Evolutionary conservation across 2,888 invertebrate genomes (phyloP).

Genomic region (Himalopsyche kuldschensis): DNA sequence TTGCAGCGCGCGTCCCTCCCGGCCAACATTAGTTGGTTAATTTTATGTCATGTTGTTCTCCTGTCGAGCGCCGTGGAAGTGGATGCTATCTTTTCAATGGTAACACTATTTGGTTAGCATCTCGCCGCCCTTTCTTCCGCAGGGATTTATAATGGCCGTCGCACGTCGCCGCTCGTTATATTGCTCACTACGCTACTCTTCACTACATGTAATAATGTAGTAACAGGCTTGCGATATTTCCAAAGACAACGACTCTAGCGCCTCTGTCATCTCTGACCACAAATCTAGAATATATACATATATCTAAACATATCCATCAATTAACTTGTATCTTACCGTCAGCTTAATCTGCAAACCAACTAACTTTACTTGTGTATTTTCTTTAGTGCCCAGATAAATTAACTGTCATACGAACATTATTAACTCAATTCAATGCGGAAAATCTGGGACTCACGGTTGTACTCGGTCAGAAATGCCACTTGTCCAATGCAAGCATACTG

Average conservation of each 20-base stretch:
- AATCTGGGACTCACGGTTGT: too few relatives aligned
- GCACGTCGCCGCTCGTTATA: neutral
- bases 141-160: conserved; percentile 26
- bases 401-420: too few relatives aligned
- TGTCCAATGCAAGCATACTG: too few relatives aligned
- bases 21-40: neutral
- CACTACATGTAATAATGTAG: neutral
- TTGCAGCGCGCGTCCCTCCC: neutral
- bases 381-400: too few relatives aligned
- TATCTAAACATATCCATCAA: too few relatives aligned
- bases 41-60: neutral
- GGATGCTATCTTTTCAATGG: conserved; percentile 40
- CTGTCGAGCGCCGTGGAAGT: neutral
- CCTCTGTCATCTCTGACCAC: neutral
- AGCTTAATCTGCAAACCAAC: too few relatives aligned
- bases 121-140: conserved; percentile 24
- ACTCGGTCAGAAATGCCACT: too few relatives aligned
- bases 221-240: neutral
- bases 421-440: too few relatives aligned
- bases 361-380: too few relatives aligned
- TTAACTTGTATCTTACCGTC: too few relatives aligned
- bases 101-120: conserved; percentile 34
- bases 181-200: neutral
- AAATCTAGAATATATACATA: too few relatives aligned
- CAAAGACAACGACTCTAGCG: neutral